Base-by-base conservation (phyloP, 2,888 invertebrate genomes). In the Drosophila seclusa region DNA sequence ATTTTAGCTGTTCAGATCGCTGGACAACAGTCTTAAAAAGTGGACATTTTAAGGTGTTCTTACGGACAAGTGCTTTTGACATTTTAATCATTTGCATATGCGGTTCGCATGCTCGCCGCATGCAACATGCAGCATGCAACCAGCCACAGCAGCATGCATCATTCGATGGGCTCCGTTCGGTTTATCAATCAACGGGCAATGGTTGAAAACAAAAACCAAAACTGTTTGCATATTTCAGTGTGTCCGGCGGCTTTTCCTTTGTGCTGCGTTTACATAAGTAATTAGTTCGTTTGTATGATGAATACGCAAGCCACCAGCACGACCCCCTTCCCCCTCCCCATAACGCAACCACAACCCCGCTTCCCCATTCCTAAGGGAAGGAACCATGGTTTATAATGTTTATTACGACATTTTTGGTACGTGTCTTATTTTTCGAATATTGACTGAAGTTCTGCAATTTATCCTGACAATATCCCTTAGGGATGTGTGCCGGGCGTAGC, bases 241-340 rank as follows among this genome's bases (percentile, higher is more conserved):
- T 59, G 67, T 61, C 70, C 72, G 48, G 65, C 68, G 68, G 73
- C 50, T 31, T 48, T 50, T 61, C 55, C 59, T 57, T 68, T 64
- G 53, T 45, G 42, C 64, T 69, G 66, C 68, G 70, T 78, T 67
- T 87, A 86, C 83, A 88, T 88, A 82, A 87, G 78, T 85, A 85
- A 87, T 80, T 80, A 71, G 62, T 70, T 70, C 66, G 79, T 79
- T 82, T 76, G 64, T 62, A 63, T 66, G 52, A n/a, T 21, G 49
- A 38, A 40, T 49, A 38, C 48, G 16, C 48, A 29, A 10, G 18
- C 29, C 5, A 32, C 18, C 11, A 29, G 16, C 10, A 11, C 13
- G 6, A 18, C 0, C n/a, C 27, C 4, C 18, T 1, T 8, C 18
- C 21, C 6, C 13, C 5, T 0, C 0, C 29, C 29, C 27, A 3